These are phyloP conservation scores for Atta texana DNA, from an alignment of 1,140 invertebrate genomes.

Conservation along the genomic window DNA sequence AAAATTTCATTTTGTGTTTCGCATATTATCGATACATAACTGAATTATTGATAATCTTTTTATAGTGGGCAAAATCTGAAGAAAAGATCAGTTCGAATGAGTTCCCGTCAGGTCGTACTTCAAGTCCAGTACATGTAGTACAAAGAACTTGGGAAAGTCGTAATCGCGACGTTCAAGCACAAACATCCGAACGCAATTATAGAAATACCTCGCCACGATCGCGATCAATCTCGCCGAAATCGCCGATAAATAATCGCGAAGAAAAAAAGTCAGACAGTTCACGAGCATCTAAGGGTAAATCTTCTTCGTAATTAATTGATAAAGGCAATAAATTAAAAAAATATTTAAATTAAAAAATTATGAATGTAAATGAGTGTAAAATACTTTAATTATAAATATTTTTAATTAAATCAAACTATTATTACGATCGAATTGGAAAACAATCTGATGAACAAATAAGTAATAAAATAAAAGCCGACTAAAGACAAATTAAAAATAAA, in stretches of 20 bases:
- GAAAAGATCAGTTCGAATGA: conserved; percentile 73
- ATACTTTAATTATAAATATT: not conserved
- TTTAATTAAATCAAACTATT: not conserved
- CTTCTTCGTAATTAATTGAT: not conserved
- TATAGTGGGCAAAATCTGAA: conserved; percentile 71
- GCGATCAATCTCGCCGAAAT: conserved; percentile 84
- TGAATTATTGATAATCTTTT: not conserved
- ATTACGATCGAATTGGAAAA: not conserved
- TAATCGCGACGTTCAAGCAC: conserved; percentile 71
- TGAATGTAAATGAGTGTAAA: not conserved
- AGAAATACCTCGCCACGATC: conserved; percentile 83
- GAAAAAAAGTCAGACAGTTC: conserved; percentile 63
- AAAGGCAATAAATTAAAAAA: not conserved
- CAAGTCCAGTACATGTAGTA: conserved; percentile 79
- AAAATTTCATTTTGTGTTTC: not conserved
- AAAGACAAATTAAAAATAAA: too few species aligned
- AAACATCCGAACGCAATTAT: conserved; percentile 58
- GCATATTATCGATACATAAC: not conserved
- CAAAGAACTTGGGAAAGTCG: conserved; percentile 83
- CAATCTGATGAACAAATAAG: not conserved
- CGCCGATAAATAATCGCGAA: conserved; percentile 30
- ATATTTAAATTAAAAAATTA: not conserved
- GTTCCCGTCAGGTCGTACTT: conserved; percentile 40
- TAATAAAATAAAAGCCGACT: too few species aligned
- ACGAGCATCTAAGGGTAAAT: conserved; percentile 68